These are phyloP conservation scores for Lymantria monacha DNA, from an alignment of 2,888 invertebrate species.

Conservation along the genomic window DNA sequence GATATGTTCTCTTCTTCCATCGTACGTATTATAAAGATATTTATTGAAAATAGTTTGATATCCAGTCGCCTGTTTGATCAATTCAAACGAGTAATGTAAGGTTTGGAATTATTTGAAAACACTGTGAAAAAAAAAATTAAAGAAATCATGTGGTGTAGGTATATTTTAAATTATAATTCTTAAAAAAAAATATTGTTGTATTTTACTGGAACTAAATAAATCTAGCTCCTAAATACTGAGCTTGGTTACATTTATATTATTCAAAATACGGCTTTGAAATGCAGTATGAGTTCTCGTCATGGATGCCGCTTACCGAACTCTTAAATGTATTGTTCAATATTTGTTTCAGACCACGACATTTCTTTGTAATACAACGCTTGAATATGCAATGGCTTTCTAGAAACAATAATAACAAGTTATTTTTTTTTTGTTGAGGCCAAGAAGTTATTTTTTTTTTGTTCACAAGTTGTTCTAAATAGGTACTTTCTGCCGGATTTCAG, in stretches of 20 bases:
- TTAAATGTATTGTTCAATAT: constrained; percentile 48
- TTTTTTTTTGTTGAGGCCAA: constrained; percentile 11
- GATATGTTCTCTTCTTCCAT: too few relatives aligned
- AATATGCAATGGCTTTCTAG: constrained; percentile 67
- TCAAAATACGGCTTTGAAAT: constrained; percentile 23
- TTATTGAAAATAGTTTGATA: too few relatives aligned
- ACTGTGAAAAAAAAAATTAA: too few relatives aligned
- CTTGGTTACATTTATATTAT: constrained; percentile 15
- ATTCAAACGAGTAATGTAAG: too few relatives aligned
- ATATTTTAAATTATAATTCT: too few relatives aligned
- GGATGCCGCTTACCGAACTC: constrained; percentile 17
- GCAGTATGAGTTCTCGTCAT: constrained; percentile 27
- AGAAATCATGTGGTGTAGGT: too few relatives aligned
- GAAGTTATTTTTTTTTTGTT: constrained; percentile 33
- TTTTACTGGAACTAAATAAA: neutral
- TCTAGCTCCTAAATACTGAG: neutral
- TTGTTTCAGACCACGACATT: constrained; percentile 49
- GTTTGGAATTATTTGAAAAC: too few relatives aligned
- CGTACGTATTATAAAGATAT: too few relatives aligned
- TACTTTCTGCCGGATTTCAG: constrained; percentile 55
- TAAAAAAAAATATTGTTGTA: too few relatives aligned
- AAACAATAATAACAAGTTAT: constrained; percentile 41
- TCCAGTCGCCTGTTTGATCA: too few relatives aligned
- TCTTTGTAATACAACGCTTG: constrained; percentile 35
- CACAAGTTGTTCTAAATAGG: constrained; percentile 35